phyloP scores from a whole-genome alignment of 2,797 vertebrate species.

The Gymnothorax reevesii region DNA sequence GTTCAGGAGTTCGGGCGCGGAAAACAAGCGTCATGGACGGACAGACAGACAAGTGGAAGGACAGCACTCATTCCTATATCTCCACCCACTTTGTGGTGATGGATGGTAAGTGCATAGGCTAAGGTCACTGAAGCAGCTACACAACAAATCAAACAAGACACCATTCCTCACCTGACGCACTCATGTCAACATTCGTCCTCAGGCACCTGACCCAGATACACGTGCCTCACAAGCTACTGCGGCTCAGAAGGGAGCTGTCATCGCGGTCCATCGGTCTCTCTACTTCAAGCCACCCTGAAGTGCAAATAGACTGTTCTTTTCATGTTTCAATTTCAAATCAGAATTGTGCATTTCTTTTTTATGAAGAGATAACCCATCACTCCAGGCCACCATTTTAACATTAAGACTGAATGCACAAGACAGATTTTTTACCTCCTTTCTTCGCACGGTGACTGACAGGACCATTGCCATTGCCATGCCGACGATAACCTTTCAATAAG shows the following conservation, averaged over 20 bases:
- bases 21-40: no score
- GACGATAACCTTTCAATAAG: conserved; percentile 8
- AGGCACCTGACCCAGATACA: not conserved
- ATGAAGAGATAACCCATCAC: not conserved
- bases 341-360: not conserved
- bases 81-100: no score
- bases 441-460: not conserved
- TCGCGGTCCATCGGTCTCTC: not conserved
- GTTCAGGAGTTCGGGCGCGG: no score
- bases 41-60: no score
- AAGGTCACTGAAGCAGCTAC: not conserved
- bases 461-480: not conserved
- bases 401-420: not conserved
- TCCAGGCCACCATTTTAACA: not conserved
- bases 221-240: not conserved
- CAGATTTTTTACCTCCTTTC: not conserved
- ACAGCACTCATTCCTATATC: no score
- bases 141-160: no score
- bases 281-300: not conserved
- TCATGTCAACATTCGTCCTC: not conserved
- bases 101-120: not conserved
- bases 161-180: not conserved
- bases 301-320: not conserved
- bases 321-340: not conserved
- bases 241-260: not conserved